These are phyloP conservation scores for Spermophilus dauricus DNA, from an alignment of 2,113 vertebrate species.

Conservation along the genomic window DNA sequence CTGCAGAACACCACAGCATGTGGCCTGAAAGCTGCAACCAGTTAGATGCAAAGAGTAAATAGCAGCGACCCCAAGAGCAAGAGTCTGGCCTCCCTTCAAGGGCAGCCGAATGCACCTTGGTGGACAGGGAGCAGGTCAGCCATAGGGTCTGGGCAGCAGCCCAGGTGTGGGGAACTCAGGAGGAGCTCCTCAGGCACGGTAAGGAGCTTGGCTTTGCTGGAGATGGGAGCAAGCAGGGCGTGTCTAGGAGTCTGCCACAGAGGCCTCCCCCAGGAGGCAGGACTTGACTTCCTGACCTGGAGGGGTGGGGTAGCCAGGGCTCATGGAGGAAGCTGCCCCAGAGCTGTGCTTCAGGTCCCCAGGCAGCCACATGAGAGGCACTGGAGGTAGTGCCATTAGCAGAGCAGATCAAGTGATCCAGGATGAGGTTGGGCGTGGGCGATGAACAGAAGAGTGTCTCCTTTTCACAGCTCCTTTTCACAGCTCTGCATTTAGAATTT, in stretches of 20 bases:
- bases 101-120: rapidly evolving
- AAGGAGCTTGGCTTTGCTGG: background rate
- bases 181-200: background rate
- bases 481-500: background rate
- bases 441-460: no score
- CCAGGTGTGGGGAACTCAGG: rapidly evolving
- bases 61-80: no score
- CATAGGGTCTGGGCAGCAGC: rapidly evolving
- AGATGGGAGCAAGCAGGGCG: rapidly evolving
- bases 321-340: background rate
- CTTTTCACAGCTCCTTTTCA: rapidly evolving
- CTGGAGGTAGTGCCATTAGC: no score
- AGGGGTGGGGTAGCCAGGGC: background rate
- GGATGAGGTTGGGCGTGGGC: no score
- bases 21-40: background rate
- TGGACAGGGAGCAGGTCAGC: no score
- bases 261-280: rapidly evolving
- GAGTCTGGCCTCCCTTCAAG: background rate
- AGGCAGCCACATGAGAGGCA: background rate
- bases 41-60: no score
- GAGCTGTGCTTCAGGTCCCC: background rate
- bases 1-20: rapidly evolving
- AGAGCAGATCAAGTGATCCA: background rate
- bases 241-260: rapidly evolving
- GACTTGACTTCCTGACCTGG: background rate